phyloP scores from a whole-genome alignment of 2,113 vertebrate species.

The Carassius gibelio region DNA sequence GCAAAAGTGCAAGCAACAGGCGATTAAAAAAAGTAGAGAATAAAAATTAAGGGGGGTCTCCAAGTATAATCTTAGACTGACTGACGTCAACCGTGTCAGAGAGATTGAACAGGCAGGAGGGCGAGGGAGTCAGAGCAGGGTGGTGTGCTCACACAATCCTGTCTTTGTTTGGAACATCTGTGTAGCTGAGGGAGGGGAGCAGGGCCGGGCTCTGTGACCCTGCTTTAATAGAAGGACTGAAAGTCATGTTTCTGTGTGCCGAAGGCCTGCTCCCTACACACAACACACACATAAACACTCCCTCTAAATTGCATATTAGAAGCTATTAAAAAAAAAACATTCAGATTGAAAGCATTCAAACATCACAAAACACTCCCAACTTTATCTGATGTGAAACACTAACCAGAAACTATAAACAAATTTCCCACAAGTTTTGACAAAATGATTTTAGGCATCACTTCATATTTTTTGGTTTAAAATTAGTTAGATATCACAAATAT shows the following conservation, averaged over 20 bases:
- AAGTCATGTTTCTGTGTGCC: slow-evolving; percentile 48
- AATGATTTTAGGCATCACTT: neutral
- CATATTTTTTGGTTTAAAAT: neutral
- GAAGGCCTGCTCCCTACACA: slow-evolving; percentile 7
- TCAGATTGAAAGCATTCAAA: slow-evolving; percentile 1
- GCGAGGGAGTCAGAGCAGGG: slow-evolving; percentile 2
- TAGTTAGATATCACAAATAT: neutral
- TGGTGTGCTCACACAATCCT: slow-evolving; percentile 56
- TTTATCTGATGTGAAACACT: neutral
- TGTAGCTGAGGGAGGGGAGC: slow-evolving; percentile 44
- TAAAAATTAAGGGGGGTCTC: neutral
- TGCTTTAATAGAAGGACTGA: slow-evolving; percentile 58
- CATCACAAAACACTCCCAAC: slow-evolving; percentile 10
- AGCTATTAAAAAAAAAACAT: slow-evolving; percentile 6
- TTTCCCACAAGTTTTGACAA: slow-evolving; percentile 40
- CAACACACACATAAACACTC: slow-evolving; percentile 10
- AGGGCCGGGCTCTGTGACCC: slow-evolving; percentile 43
- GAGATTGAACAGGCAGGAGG: neutral
- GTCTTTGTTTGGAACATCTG: slow-evolving; percentile 70
- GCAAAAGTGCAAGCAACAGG: slow-evolving; percentile 16
- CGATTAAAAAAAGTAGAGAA: neutral
- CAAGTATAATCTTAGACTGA: slow-evolving; percentile 12
- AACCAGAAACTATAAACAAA: neutral
- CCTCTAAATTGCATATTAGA: neutral
- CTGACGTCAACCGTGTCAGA: slow-evolving; percentile 6